Base-by-base conservation (phyloP, 1,140 invertebrate species). In the Drosophila ohnishii region DNA sequence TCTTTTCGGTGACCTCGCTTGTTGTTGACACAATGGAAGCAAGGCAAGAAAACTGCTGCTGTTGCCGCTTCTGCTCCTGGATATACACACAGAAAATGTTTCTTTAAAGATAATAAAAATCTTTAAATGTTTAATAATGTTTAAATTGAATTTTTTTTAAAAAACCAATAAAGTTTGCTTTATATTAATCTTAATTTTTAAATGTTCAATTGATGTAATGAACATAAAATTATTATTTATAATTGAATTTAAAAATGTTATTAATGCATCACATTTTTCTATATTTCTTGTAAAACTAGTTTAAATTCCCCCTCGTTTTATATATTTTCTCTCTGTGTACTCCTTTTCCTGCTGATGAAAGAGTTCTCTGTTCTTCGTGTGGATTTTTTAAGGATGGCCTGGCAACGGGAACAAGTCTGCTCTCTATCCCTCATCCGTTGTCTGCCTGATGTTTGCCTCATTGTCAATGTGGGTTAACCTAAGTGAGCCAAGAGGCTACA, bases 381-480 rank as follows among this genome's bases (percentile, higher is more conserved):
- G 67, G 51, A 70, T 39, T 70, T 71, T 71, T 71, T 57, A 71
- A 58, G 67, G 67, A 70, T 71, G 40, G 28, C n/a, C 35, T 13
- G 48, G 40, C 30, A 53, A 34, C 28, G 65, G 30, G 28, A 53
- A 66, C 37, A 39, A 53, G 37, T 73, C 45, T 48, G 35, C 34
- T 19, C 62, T 39, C 37, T 16, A 30, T 58, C 39, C 22, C 30
- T 44, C 19, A 6, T 16, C 56, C 25, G 28, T 45, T 64, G 53
- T 45, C 28, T 73, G 48, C 60, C 22, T 47, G 45, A 47, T 56
- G 57, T 60, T 44, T 34, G 61, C 59, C 63, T 55, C 65, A 82
- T 87, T 88, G 77, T 84, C 84, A 78, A 88, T 84, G 80, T 88
- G 80, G 84, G 84, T 88, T 88, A 87, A 88, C 84, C 80, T 69